Percentiles rank a stretch among this genome's conserved stretches.
Conservation (phyloP, 2,113 vertebrate species). For the Furnarius figulus region DNA sequence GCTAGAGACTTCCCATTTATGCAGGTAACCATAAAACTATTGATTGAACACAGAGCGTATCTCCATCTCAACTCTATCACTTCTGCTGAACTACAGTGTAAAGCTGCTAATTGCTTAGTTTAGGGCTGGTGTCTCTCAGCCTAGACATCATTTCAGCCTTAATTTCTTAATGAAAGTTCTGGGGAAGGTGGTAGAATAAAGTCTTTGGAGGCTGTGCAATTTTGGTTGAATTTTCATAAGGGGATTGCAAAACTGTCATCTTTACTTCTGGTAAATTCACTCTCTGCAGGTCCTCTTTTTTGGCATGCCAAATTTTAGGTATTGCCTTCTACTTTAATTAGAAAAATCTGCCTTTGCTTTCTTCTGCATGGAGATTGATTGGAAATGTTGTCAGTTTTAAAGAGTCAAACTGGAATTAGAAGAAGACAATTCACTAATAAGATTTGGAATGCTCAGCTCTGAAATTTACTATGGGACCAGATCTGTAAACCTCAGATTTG, state of each 20-base stretch:
- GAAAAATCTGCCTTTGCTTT: background rate
- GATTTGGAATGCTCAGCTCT: background rate
- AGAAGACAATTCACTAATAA: background rate
- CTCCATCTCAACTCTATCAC: background rate
- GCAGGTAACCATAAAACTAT: rapidly evolving
- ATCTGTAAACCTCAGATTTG: background rate
- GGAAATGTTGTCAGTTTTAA: background rate
- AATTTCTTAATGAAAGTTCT: background rate
- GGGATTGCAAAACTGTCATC: background rate
- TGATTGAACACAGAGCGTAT: background rate
- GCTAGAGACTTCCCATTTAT: background rate
- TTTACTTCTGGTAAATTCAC: background rate
- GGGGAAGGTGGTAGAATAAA: background rate
- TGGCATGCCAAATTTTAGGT: background rate
- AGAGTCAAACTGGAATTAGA: background rate
- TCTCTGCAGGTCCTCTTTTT: background rate
- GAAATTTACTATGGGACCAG: background rate
- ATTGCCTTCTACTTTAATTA: background rate
- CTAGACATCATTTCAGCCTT: background rate
- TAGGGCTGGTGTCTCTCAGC: background rate
- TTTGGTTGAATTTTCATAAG: background rate
- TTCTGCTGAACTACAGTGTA: background rate
- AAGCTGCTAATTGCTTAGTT: background rate
- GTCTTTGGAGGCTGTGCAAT: background rate
- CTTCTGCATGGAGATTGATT: background rate